phyloP scores from a whole-genome alignment of 2,113 vertebrate species.

The Menidia beryllina region DNA sequence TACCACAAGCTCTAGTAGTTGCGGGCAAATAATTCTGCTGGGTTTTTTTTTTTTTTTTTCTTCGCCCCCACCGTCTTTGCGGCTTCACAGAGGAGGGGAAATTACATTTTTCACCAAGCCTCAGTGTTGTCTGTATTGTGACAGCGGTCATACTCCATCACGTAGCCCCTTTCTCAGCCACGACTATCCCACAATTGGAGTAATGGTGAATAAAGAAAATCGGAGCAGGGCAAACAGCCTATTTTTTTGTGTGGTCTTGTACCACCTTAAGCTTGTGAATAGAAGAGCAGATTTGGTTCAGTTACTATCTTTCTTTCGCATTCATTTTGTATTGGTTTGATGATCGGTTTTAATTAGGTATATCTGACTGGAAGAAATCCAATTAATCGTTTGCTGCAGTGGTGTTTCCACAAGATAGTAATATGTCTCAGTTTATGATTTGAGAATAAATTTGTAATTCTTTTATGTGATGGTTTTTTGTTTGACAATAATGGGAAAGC shows the following conservation, averaged over 20 bases:
- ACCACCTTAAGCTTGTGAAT: constrained; percentile 60
- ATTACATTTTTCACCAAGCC: constrained; percentile 77
- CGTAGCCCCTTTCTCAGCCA: constrained; percentile 68
- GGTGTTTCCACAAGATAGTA: constrained; percentile 10
- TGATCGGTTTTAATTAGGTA: constrained; percentile 52
- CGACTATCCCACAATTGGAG: constrained; percentile 73
- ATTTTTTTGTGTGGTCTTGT: constrained; percentile 41
- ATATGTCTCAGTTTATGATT: constrained; percentile 9
- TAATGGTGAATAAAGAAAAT: constrained; percentile 67
- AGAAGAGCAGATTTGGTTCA: constrained; percentile 55
- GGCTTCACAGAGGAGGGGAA: constrained; percentile 66
- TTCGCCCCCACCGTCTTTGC: neutral
- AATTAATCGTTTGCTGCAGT: constrained; percentile 26
- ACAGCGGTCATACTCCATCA: constrained; percentile 76
- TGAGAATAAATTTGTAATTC: constrained; percentile 18
- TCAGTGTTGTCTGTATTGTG: constrained; percentile 73
- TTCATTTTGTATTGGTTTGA: constrained; percentile 31
- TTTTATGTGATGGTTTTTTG: constrained; percentile 39
- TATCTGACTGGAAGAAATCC: constrained; percentile 22
- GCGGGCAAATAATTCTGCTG: constrained; percentile 77
- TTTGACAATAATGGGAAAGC: constrained; percentile 21
- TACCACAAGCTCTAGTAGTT: constrained; percentile 80
- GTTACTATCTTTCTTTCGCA: constrained; percentile 49
- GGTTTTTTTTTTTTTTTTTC: constrained; percentile 35
- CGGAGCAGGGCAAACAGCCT: constrained; percentile 41